Base-by-base conservation (phyloP, 2,888 invertebrate genomes). In the Neria commutata region DNA sequence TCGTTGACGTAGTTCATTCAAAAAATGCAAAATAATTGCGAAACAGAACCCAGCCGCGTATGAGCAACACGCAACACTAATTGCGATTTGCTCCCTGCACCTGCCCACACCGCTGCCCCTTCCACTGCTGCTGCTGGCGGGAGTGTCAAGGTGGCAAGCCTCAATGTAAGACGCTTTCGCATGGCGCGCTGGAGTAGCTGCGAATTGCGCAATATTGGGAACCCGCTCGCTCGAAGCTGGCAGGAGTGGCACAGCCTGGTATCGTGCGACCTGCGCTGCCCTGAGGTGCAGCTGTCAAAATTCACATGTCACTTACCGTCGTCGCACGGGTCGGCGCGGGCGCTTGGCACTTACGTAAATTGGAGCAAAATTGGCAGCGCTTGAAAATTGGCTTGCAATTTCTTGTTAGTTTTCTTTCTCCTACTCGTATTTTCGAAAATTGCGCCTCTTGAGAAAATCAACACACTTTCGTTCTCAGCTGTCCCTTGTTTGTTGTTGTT, bases 221-320 rank as follows among this genome's bases (percentile, higher is more conserved):
- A 14, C 33, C 33, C 8, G 8, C 33, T n/a, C n/a, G n/a, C n/a
- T n/a, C n/a, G n/a, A n/a, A n/a, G n/a, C n/a, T n/a, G n/a, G n/a
- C n/a, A n/a, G n/a, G n/a, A n/a, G n/a, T n/a, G n/a, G n/a, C n/a
- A n/a, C n/a, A n/a, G n/a, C n/a, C n/a, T n/a, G n/a, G 17, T 34
- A 49, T 17, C 48, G 34, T 49, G 49, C 46, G 37, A 57, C 19
- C 19, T 50, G 48, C 42, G 42, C 21, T 42, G 17, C 8, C 58
- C 37, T 62, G 52, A 55, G 60, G 54, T 62, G 61, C 66, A 67
- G 64, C 63, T 67, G 67, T 63, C 61, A 61, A 56, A 64, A 64
- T 66, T 67, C 68, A 60, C 68, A 67, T 64, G 64, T 59, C 65
- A 62, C 56, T 65, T 16, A 14, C 17, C 42, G 42, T 48, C 14